Percentiles rank a stretch among this genome's conserved stretches.
Evolutionary conservation across 2,113 vertebrate species (phyloP).

Genomic region (Rynchops niger): DNA sequence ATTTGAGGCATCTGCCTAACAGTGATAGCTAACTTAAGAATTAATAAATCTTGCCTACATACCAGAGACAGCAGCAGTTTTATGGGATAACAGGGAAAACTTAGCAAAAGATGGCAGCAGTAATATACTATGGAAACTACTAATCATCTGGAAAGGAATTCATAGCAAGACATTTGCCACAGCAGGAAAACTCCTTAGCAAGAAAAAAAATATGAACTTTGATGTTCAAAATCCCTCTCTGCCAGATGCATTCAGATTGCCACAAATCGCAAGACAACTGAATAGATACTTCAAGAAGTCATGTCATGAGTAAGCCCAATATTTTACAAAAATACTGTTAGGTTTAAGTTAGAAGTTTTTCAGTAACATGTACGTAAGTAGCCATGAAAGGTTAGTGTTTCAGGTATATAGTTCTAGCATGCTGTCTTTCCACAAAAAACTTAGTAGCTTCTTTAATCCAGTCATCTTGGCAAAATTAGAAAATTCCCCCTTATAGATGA

Average conservation of each 20-base stretch:
- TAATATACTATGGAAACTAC: slow-evolving; percentile 24
- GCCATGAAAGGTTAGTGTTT: background rate
- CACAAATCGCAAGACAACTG: background rate
- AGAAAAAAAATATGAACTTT: background rate
- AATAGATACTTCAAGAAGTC: background rate
- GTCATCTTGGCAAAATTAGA: background rate
- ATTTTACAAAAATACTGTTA: background rate
- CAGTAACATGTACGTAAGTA: background rate
- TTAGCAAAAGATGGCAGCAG: background rate
- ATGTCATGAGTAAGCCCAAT: background rate
- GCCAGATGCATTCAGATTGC: background rate
- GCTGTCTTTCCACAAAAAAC: background rate
- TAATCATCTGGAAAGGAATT: slow-evolving; percentile 42
- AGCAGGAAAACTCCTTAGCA: slow-evolving; percentile 39
- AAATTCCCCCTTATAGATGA: background rate
- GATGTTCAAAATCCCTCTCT: background rate
- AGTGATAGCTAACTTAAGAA: background rate
- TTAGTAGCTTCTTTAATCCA: background rate
- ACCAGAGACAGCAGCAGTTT: background rate
- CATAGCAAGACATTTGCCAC: background rate
- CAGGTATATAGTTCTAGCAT: background rate
- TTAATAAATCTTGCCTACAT: background rate
- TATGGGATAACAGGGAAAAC: background rate
- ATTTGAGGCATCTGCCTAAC: background rate
- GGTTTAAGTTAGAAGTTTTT: background rate